phyloP scores from a whole-genome alignment of 2,113 vertebrate species.

The Chionis minor region DNA sequence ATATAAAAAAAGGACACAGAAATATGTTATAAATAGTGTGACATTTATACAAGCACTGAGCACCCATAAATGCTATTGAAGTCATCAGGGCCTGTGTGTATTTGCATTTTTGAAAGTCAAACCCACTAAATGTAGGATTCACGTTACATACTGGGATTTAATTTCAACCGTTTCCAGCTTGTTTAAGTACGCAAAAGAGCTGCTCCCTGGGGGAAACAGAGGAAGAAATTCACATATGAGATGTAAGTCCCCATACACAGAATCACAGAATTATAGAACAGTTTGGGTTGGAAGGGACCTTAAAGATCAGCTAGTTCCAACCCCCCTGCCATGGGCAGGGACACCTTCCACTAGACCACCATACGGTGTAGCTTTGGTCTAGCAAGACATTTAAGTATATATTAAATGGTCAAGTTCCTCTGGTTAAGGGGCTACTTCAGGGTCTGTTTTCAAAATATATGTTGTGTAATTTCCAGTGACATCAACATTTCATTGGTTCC shows the following conservation, averaged over 20 bases:
- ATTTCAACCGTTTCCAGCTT: constrained; percentile 39
- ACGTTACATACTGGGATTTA: constrained; percentile 26
- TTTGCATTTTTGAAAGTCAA: constrained; percentile 44
- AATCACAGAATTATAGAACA: neutral
- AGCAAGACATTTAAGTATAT: neutral
- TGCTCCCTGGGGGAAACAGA: constrained; percentile 1
- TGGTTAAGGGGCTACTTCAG: neutral
- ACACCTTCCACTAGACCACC: neutral
- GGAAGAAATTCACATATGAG: neutral
- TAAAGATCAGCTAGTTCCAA: neutral
- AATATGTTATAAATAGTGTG: constrained; percentile 67
- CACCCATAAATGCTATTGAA: constrained; percentile 67
- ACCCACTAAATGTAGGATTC: neutral
- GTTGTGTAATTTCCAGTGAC: neutral
- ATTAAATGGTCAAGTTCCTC: neutral
- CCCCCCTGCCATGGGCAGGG: neutral
- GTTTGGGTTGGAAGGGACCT: neutral
- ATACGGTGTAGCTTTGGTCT: neutral
- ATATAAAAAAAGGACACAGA: constrained; percentile 41
- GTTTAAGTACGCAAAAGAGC: constrained; percentile 19
- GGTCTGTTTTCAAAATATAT: neutral
- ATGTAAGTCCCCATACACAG: neutral
- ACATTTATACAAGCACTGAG: constrained; percentile 58
- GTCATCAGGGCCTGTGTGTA: constrained; percentile 44
- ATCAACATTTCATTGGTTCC: neutral